phyloP scores from a whole-genome alignment of 2,113 vertebrate genomes.

The Cephalopterus ornatus region DNA sequence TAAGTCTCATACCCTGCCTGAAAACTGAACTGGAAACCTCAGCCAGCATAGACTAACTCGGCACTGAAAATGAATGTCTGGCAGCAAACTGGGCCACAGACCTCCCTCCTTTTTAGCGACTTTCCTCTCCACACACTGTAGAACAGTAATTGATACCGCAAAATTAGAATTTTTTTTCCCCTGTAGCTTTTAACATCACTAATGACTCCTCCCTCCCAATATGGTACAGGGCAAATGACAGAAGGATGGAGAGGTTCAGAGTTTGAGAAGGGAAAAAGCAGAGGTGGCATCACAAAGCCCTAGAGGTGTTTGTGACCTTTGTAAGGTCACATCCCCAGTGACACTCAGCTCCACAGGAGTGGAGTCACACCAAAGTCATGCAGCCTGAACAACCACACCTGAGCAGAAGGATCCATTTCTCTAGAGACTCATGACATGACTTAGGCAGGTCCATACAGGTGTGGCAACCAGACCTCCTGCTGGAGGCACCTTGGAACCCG shows the following conservation, averaged over 20 bases:
- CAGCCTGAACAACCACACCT: background rate
- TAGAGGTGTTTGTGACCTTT: background rate
- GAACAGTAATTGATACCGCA: background rate
- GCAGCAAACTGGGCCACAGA: background rate
- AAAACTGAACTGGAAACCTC: background rate
- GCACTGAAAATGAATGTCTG: background rate
- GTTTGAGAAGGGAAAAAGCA: background rate
- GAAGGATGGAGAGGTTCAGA: background rate
- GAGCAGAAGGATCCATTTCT: background rate
- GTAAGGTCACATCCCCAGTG: background rate
- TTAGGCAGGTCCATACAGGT: background rate
- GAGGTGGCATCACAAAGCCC: background rate
- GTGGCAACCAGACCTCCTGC: background rate
- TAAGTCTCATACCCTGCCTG: background rate
- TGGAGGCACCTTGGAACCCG: background rate
- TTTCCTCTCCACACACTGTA: background rate
- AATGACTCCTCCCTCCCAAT: background rate
- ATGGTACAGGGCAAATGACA: background rate
- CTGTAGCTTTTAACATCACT: background rate
- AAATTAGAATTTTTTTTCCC: background rate
- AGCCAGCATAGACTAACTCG: background rate
- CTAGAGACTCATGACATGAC: background rate
- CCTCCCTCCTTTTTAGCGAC: background rate
- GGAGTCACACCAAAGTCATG: background rate
- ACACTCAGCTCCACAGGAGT: background rate